Conservation (phyloP, 2,888 invertebrate species). For the Tromatobia lineatoria region DNA sequence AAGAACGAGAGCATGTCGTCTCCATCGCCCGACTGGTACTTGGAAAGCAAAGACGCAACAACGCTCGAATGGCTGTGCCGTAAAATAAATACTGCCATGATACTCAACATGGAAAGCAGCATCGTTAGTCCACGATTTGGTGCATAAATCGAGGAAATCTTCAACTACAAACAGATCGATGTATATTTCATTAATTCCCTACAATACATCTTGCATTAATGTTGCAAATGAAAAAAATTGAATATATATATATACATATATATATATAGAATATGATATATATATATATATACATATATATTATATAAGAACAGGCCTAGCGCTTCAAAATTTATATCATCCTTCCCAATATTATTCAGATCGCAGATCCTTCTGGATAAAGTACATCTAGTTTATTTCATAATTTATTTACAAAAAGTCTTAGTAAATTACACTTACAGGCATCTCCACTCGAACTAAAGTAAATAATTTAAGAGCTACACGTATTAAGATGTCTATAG, state of each 20-base stretch:
- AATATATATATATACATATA: conserved; percentile 42
- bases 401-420: conserved; percentile 85
- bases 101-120: conserved; percentile 91
- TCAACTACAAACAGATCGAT: conserved; percentile 72
- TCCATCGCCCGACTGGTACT: conserved; percentile 89
- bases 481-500: conserved; percentile 85
- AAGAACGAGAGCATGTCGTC: conserved; percentile 88
- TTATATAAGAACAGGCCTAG: conserved; percentile 33
- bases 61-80: conserved; percentile 90
- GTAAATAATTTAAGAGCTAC: conserved; percentile 85
- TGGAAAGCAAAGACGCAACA: conserved; percentile 89
- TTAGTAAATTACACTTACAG: conserved; percentile 85
- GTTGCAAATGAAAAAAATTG: conserved; percentile 57
- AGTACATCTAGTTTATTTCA: conserved; percentile 85
- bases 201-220: conserved; percentile 75
- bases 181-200: conserved; percentile 80
- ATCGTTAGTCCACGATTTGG: conserved; percentile 75
- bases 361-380: conserved; percentile 80
- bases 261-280: too few relatives aligned
- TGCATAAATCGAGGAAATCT: conserved; percentile 67
- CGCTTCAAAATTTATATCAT: conserved; percentile 47
- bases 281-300: too few relatives aligned
- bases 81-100: conserved; percentile 91
- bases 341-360: conserved; percentile 63
- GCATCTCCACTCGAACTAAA: conserved; percentile 85